Conservation (phyloP, 2,113 vertebrate species). For the Oxyruncus cristatus region DNA sequence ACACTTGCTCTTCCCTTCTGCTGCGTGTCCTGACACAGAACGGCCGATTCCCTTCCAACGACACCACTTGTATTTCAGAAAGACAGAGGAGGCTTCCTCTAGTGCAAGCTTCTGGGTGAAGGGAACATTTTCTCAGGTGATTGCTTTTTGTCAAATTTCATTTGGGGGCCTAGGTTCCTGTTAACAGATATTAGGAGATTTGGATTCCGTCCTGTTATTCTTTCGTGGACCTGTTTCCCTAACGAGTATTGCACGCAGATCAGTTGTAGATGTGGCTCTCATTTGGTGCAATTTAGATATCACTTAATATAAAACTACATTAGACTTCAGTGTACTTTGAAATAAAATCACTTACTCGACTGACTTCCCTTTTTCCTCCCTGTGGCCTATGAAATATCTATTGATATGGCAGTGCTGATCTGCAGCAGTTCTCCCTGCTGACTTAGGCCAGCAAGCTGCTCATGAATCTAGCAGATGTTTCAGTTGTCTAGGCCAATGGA, state of each 20-base stretch:
- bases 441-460: conserved; percentile 70
- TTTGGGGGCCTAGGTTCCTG: not conserved
- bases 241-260: not conserved
- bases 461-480: conserved; percentile 76
- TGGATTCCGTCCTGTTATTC: not conserved
- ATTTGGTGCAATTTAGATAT: not conserved
- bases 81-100: not conserved
- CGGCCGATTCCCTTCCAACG: not conserved
- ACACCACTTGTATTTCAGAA: not conserved
- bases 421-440: conserved; percentile 59
- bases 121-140: not conserved
- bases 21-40: not conserved
- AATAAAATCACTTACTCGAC: conserved; percentile 22
- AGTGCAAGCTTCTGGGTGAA: not conserved
- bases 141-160: not conserved
- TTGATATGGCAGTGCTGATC: conserved; percentile 53
- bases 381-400: conserved; percentile 52
- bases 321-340: conserved; percentile 41
- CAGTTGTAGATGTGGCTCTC: not conserved
- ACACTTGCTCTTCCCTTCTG: not conserved
- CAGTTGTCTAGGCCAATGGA: conserved; percentile 68
- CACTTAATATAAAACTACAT: not conserved
- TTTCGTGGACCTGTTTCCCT: not conserved
- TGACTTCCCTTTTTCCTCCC: conserved; percentile 15
- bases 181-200: not conserved